These are phyloP conservation scores for Dicrurus megarhynchus DNA, from an alignment of 2,113 vertebrate genomes.

Conservation along the genomic window DNA sequence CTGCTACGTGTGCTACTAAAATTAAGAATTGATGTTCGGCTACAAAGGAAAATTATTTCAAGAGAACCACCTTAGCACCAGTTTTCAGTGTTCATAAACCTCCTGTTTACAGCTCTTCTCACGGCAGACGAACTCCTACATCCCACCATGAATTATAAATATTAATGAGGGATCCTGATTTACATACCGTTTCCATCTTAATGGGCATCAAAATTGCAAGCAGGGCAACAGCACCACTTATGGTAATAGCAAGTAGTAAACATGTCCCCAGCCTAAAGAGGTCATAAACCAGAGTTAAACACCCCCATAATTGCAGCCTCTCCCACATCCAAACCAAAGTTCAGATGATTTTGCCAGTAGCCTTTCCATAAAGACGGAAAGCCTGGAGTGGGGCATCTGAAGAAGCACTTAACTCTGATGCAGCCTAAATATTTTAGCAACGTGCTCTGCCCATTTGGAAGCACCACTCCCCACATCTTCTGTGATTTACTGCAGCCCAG, in stretches of 20 bases:
- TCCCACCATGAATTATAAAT: slow-evolving; percentile 62
- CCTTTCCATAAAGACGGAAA: neutral
- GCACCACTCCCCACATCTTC: neutral
- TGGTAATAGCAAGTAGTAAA: slow-evolving; percentile 29
- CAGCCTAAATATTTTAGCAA: slow-evolving; percentile 22
- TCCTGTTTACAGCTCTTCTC: slow-evolving; percentile 20
- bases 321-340: neutral
- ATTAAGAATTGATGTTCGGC: slow-evolving; percentile 66
- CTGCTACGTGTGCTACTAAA: slow-evolving; percentile 52
- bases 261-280: neutral
- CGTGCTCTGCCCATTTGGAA: neutral
- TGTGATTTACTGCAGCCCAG: neutral
- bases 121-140: slow-evolving; percentile 41
- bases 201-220: slow-evolving; percentile 45
- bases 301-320: neutral
- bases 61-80: slow-evolving; percentile 56
- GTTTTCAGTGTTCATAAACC: slow-evolving; percentile 50
- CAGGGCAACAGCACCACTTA: slow-evolving; percentile 64
- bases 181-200: slow-evolving; percentile 66
- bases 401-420: neutral
- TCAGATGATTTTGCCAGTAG: neutral
- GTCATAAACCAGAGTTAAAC: neutral
- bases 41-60: slow-evolving; percentile 65
- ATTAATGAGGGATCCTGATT: slow-evolving; percentile 48
- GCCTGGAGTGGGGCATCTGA: neutral